These are phyloP conservation scores for Lipotes vexillifer DNA, from an alignment of 2,113 vertebrate genomes.

Conservation along the genomic window DNA sequence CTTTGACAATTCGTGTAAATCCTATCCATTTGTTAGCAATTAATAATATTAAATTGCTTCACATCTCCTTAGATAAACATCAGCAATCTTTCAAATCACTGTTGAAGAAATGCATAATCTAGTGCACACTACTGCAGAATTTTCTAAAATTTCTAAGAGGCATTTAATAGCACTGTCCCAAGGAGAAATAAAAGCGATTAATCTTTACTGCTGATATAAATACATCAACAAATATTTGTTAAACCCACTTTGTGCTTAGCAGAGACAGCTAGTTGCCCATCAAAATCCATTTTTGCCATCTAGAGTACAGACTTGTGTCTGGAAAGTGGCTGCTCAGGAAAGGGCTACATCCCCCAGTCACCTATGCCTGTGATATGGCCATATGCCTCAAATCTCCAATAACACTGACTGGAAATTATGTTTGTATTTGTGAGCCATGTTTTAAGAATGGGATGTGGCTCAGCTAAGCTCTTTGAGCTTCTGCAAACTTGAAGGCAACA, in stretches of 20 bases:
- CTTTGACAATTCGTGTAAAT: conserved; percentile 78
- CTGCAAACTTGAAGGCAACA: not conserved
- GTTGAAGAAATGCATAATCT: conserved; percentile 28
- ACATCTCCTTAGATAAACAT: conserved; percentile 60
- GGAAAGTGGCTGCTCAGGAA: not conserved
- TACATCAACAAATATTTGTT: conserved; percentile 43
- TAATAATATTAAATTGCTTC: conserved; percentile 76
- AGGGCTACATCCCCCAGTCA: not conserved
- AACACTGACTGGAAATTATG: not conserved
- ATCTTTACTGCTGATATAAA: conserved; percentile 33
- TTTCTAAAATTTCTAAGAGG: conserved; percentile 46
- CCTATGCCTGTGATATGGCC: not conserved
- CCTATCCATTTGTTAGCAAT: conserved; percentile 73
- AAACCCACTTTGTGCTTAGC: not conserved
- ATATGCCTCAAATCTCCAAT: not conserved
- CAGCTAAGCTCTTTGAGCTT: not conserved
- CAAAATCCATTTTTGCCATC: not conserved
- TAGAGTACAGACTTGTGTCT: not conserved
- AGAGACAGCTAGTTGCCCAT: conserved; percentile 5
- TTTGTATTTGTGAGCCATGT: not conserved
- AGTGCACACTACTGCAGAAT: not conserved
- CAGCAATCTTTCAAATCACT: conserved; percentile 4
- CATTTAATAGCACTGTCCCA: conserved; percentile 39
- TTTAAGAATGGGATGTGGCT: not conserved
- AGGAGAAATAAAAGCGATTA: conserved; percentile 38